Conservation (phyloP, 2,113 vertebrate genomes). For the Lampris megalopsis region DNA sequence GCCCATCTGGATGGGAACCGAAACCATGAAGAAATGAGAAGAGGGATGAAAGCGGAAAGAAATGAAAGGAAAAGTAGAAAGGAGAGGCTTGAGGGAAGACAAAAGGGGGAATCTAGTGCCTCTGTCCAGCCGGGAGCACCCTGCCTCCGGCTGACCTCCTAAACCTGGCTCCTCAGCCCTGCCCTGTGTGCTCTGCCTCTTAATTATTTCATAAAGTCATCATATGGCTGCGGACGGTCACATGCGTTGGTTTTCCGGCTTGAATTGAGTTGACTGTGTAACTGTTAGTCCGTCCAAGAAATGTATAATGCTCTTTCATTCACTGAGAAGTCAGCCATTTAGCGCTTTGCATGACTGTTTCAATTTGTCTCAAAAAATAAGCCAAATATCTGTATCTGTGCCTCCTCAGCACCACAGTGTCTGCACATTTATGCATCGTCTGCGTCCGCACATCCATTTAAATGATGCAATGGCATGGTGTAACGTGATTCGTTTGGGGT, state of each 20-base stretch:
- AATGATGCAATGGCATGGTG: background rate
- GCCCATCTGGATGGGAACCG: conserved; percentile 14
- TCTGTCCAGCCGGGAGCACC: background rate
- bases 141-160: background rate
- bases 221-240: background rate
- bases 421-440: background rate
- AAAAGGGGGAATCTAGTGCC: background rate
- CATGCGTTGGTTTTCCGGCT: background rate
- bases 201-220: background rate
- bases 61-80: background rate
- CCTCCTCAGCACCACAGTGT: background rate
- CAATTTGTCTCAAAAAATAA: too few relatives aligned
- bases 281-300: background rate
- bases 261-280: conserved; percentile 14
- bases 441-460: background rate
- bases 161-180: background rate
- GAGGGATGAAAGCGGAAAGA: conserved; percentile 1
- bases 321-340: background rate
- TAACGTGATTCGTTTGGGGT: background rate
- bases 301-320: background rate
- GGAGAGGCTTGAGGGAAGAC: background rate
- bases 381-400: too few relatives aligned
- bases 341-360: too few relatives aligned
- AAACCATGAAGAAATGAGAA: conserved; percentile 35
- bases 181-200: background rate